A percentile compares a stretch with the other conserved stretches of the same genome.
These are phyloP conservation scores for Sebastes ruberrimus DNA, from an alignment of 2,797 vertebrate genomes.

Conservation along the genomic window DNA sequence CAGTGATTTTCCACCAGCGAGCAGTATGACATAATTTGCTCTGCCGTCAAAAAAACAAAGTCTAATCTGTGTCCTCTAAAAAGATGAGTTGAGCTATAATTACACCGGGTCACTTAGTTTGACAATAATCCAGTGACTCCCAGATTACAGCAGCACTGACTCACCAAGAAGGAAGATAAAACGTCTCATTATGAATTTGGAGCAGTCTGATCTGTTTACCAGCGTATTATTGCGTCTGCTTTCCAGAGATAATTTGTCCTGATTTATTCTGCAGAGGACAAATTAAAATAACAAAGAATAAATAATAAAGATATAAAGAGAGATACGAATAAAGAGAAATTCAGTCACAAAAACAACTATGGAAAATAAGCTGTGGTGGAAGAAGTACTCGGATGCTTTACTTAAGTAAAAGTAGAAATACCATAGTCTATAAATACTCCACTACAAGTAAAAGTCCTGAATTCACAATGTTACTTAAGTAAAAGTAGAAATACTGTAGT, in stretches of 20 bases:
- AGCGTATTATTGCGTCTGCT: not conserved
- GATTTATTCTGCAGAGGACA: not conserved
- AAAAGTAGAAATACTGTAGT: not conserved
- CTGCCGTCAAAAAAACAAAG: slow-evolving; percentile 31
- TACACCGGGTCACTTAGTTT: slow-evolving; percentile 42
- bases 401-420: not conserved
- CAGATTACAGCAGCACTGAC: slow-evolving; percentile 29
- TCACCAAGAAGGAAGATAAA: not conserved
- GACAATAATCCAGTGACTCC: slow-evolving; percentile 67
- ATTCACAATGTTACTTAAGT: no score
- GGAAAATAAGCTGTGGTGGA: not conserved
- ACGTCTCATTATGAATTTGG: not conserved
- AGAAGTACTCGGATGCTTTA: not conserved
- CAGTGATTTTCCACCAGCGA: not conserved
- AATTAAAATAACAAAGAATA: not conserved
- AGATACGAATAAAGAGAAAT: not conserved
- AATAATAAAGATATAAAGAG: no score
- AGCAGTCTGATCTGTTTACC: not conserved
- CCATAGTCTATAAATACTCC: no score
- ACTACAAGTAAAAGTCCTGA: no score
- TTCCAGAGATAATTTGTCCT: not conserved
- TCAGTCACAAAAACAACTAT: not conserved
- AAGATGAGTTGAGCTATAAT: slow-evolving; percentile 57
- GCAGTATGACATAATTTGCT: slow-evolving; percentile 25
- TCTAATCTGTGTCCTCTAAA: slow-evolving; percentile 60